Evolutionary conservation across 2,888 invertebrate species (phyloP), one percentile per base, ranked within the genome.

Genomic region (Rhingia rostrata): DNA sequence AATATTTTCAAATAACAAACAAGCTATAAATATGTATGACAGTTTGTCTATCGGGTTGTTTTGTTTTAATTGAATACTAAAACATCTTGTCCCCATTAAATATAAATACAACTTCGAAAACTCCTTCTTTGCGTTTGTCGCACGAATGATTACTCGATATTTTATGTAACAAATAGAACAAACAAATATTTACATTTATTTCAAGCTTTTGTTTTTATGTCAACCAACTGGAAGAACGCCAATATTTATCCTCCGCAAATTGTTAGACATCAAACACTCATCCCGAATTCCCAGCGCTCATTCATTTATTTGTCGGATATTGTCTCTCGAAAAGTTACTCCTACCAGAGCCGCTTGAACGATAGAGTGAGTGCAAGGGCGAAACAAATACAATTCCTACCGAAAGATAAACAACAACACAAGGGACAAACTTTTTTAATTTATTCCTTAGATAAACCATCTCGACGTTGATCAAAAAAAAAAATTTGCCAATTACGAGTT

Each of bases 211-310:
- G 41, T 72, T 77, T 72, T 77, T 51, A 82, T 82, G 78, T 78
- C 78, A 78, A 73, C 72, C 78, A 83, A 73, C 72, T 63, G 82
- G 67, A 78, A 67, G 78, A 83, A 78, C 41, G 63, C 61, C 78
- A 83, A 83, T 83, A 83, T 83, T 78, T 83, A 73, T 78, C 61
- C 66, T 67, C 51, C 41, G 51, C 73, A 78, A 83, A 78, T 83
- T 83, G 72, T 49, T 83, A 78, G 78, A 83, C 82, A 82, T 82
- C 77, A 82, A 78, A 77, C 67, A 63, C 78, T 73, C 73, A 51
- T 67, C 66, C 73, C 37, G 49, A 70, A 70, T 61, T 60, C 66
- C 7, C 41, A 54, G n/a, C 60, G 45, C 35, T 45, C 66, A 67
- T 73, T 58, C 37, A 49, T 78, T 82, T 72, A 77, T 77, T 66